phyloP scores from a whole-genome alignment of 1,140 invertebrate species.

The Leucophenga varia region DNA sequence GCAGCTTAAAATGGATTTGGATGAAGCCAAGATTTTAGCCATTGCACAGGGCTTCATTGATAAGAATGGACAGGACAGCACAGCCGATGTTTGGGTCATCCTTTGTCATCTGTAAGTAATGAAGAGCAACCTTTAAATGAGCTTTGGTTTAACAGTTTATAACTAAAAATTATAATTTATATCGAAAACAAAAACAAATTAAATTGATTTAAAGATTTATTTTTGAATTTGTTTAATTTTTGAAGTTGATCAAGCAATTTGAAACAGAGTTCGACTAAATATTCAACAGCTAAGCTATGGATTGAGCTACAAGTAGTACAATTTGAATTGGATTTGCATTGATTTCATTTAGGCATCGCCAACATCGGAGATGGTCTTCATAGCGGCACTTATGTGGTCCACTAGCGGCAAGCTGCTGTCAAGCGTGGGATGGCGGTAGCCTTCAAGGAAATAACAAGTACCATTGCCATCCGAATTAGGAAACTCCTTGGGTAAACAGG shows the following conservation, averaged over 20 bases:
- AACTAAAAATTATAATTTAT: neutral
- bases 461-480: conserved; percentile 70
- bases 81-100: too few relatives aligned
- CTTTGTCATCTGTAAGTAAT: too few relatives aligned
- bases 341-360: conserved; percentile 33
- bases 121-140: too few relatives aligned
- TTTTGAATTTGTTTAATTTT: conserved; percentile 20
- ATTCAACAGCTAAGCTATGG: conserved; percentile 45
- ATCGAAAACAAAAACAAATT: neutral
- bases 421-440: conserved; percentile 73
- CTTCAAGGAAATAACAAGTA: conserved; percentile 83
- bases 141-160: too few relatives aligned
- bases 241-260: conserved; percentile 8
- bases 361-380: conserved; percentile 48
- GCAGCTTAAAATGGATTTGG: too few relatives aligned
- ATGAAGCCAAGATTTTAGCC: too few relatives aligned
- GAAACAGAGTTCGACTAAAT: conserved; percentile 33
- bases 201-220: conserved; percentile 27
- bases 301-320: conserved; percentile 28
- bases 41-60: too few relatives aligned
- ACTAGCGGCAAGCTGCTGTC: conserved; percentile 62
- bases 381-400: conserved; percentile 67
- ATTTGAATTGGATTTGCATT: conserved; percentile 10
- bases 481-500: conserved; percentile 83
- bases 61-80: too few relatives aligned